These are phyloP conservation scores for Drosophila melanica DNA, from an alignment of 1,140 invertebrate species.

Conservation along the genomic window DNA sequence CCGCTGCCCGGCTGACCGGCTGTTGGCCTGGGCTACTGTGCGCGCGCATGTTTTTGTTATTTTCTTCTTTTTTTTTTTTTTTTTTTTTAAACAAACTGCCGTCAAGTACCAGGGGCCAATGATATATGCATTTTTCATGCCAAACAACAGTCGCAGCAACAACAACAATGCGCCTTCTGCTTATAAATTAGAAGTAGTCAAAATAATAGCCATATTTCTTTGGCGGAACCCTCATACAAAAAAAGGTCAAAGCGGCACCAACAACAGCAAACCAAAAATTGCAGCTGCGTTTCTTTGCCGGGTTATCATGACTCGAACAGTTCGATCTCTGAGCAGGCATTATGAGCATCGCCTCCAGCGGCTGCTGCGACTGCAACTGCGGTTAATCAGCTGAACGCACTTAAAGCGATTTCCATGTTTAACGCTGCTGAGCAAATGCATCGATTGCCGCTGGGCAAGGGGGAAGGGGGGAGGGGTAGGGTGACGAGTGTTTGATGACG, in stretches of 20 bases:
- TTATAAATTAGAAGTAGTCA: conserved; percentile 79
- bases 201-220: conserved; percentile 81
- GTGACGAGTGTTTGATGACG: background rate
- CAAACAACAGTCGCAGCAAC: conserved; percentile 40
- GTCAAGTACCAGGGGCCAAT: conserved; percentile 75
- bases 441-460: no score
- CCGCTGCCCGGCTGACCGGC: conserved; percentile 15
- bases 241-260: conserved; percentile 75
- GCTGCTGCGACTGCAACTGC: conserved; percentile 7
- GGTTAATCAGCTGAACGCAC: conserved; percentile 63
- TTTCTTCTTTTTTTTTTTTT: background rate
- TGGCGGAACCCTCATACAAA: conserved; percentile 65
- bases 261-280: conserved; percentile 28
- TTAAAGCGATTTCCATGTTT: conserved; percentile 66
- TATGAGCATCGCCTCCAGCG: conserved; percentile 37
- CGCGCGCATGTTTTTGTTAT: conserved; percentile 16
- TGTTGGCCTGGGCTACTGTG: conserved; percentile 63
- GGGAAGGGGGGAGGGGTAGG: no score
- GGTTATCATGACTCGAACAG: conserved; percentile 69
- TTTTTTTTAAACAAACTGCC: conserved; percentile 63
- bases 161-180: conserved; percentile 54
- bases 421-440: background rate
- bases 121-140: conserved; percentile 80
- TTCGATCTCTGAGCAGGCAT: conserved; percentile 42
- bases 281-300: conserved; percentile 65